Percentiles rank a stretch among this genome's conserved stretches.
Conservation (phyloP, 2,113 vertebrate genomes). For the Fregetta grallaria region DNA sequence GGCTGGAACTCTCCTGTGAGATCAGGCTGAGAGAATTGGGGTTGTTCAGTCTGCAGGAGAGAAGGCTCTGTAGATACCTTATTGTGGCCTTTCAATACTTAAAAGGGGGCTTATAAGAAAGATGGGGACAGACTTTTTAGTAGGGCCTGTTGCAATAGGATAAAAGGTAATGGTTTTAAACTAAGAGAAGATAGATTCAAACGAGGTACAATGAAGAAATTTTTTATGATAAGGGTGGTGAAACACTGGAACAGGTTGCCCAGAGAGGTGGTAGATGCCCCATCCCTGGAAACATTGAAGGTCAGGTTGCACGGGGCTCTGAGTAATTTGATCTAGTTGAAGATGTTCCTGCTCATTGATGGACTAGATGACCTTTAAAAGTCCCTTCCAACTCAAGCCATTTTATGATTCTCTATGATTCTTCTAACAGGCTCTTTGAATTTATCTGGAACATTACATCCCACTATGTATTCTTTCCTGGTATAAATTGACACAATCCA, state of each 20-base stretch:
- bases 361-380: neutral
- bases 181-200: neutral
- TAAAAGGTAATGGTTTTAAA: neutral
- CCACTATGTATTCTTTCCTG: neutral
- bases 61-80: accelerated
- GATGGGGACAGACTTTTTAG: neutral
- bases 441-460: neutral
- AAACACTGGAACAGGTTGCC: neutral
- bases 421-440: neutral
- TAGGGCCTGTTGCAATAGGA: accelerated
- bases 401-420: neutral
- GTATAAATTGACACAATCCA: neutral
- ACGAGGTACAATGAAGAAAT: neutral
- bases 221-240: neutral
- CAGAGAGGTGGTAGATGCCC: neutral
- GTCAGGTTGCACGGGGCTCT: neutral
- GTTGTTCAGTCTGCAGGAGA: neutral
- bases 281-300: neutral
- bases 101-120: neutral
- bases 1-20: neutral
- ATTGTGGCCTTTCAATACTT: neutral
- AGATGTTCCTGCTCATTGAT: neutral
- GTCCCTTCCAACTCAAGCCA: neutral
- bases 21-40: neutral
- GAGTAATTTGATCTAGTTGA: neutral